phyloP scores from a whole-genome alignment of 2,888 invertebrate genomes.

The Anticlea derivata region DNA sequence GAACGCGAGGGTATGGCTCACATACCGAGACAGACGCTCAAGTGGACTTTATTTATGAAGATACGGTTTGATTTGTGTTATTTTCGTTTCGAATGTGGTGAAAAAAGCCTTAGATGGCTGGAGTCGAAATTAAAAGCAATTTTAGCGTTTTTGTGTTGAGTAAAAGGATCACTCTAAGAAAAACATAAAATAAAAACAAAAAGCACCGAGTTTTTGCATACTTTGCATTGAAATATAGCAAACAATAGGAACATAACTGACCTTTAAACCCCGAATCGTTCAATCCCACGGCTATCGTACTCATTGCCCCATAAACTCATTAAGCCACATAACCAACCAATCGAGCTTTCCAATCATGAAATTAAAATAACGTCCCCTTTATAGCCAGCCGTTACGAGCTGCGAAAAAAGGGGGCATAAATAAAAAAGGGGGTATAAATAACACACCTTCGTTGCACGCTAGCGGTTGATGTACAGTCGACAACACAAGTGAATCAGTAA shows the following conservation, averaged over 20 bases:
- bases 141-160: not conserved
- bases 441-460: conserved; percentile 81
- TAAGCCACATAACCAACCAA: conserved; percentile 80
- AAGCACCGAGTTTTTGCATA: too few relatives aligned
- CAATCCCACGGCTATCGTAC: conserved; percentile 68
- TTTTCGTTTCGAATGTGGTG: conserved; percentile 40
- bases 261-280: conserved; percentile 54
- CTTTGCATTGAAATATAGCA: not conserved
- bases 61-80: conserved; percentile 60
- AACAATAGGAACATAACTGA: conserved; percentile 29
- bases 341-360: conserved; percentile 83
- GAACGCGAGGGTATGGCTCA: conserved; percentile 56
- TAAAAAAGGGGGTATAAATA: conserved; percentile 82
- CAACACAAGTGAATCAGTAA: not conserved
- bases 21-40: conserved; percentile 51
- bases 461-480: conserved; percentile 59
- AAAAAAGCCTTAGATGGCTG: conserved; percentile 17
- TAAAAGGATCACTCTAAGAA: too few relatives aligned
- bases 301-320: conserved; percentile 78
- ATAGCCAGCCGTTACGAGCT: conserved; percentile 80
- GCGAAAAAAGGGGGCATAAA: conserved; percentile 83
- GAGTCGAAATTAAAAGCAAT: not conserved
- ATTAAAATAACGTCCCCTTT: conserved; percentile 83
- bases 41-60: conserved; percentile 72
- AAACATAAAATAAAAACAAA: too few relatives aligned